A percentile compares a stretch with the other conserved stretches of the same genome.
phyloP scores from a whole-genome alignment of 1,140 invertebrate genomes.

The Brachionus rotundiformis region DNA sequence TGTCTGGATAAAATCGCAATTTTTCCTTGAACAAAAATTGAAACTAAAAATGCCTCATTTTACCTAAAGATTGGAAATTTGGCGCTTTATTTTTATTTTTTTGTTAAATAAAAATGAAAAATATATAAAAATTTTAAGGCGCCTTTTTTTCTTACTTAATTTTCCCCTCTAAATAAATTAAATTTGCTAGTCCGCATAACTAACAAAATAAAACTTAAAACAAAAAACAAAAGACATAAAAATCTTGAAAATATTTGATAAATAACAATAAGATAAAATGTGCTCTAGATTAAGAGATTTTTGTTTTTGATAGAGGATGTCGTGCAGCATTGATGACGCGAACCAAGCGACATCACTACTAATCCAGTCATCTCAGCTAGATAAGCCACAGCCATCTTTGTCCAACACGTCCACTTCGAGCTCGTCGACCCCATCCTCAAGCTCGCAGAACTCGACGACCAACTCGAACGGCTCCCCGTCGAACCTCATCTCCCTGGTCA shows the following conservation, averaged over 20 bases:
- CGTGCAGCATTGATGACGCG: slow-evolving; percentile 32
- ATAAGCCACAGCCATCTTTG: slow-evolving; percentile 13
- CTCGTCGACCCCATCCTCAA: slow-evolving; percentile 25
- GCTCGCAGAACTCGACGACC: background rate
- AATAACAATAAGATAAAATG: slow-evolving; percentile 2
- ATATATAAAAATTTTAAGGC: background rate
- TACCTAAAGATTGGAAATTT: too few species aligned
- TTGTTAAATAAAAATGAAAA: background rate
- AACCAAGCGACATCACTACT: slow-evolving; percentile 26
- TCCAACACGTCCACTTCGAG: slow-evolving; percentile 22
- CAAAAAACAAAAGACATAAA: background rate
- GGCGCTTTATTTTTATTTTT: background rate
- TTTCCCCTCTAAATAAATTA: slow-evolving; percentile 42
- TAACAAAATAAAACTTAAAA: background rate
- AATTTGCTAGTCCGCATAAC: background rate
- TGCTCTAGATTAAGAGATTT: background rate
- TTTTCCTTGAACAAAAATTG: too few species aligned
- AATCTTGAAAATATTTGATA: background rate
- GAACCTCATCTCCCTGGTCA: slow-evolving; percentile 13
- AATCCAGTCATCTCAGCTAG: slow-evolving; percentile 12
- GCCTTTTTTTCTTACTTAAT: slow-evolving; percentile 47
- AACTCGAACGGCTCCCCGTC: background rate
- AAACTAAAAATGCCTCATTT: too few species aligned
- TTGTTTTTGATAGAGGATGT: slow-evolving; percentile 20
- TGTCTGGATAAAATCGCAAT: too few species aligned